Conservation (phyloP, 2,797 vertebrate genomes). For the Halcyon badia region DNA sequence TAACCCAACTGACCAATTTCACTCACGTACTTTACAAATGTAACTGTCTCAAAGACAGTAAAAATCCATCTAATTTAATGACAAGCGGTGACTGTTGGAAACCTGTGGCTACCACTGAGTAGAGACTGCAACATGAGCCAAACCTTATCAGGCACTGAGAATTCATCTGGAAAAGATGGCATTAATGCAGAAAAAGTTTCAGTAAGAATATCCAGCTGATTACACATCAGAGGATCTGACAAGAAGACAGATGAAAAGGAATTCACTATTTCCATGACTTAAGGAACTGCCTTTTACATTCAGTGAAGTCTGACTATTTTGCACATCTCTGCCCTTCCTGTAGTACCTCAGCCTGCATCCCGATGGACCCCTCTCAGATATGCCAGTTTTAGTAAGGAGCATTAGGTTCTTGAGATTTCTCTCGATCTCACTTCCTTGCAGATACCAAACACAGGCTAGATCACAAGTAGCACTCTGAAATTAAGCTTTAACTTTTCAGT, state of each 20-base stretch:
- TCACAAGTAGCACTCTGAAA: background rate
- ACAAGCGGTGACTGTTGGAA: background rate
- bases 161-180: background rate
- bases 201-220: background rate
- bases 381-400: background rate
- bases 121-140: background rate
- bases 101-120: background rate
- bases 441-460: background rate
- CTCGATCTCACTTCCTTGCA: background rate
- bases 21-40: background rate
- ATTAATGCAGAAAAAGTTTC: background rate
- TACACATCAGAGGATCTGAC: background rate
- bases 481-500: background rate
- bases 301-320: background rate
- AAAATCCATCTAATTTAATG: background rate
- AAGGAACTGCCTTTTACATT: background rate
- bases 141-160: background rate
- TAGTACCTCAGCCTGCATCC: background rate
- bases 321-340: background rate
- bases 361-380: background rate
- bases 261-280: background rate
- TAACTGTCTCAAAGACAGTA: background rate
- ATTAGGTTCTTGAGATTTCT: background rate
- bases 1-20: background rate
- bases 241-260: background rate